Evolutionary conservation across 2,888 invertebrate genomes (phyloP).

Genomic region (Lasiommata megera): DNA sequence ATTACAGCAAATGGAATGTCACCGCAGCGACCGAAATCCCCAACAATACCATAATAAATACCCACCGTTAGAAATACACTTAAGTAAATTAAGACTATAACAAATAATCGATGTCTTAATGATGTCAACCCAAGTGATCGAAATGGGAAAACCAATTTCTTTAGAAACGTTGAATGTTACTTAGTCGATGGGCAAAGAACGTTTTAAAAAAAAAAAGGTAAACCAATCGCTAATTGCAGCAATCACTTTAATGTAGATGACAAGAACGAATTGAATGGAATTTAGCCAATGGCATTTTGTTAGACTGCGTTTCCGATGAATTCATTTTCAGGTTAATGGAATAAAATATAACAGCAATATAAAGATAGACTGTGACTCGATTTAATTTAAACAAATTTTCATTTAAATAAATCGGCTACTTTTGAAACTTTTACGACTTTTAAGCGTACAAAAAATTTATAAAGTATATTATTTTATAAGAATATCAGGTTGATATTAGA

Average conservation of each 20-base stretch:
- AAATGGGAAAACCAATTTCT: constrained; percentile 57
- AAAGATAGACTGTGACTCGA: too few species aligned
- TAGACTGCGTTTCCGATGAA: not conserved
- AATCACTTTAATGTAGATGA: constrained; percentile 79
- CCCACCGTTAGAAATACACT: constrained; percentile 64
- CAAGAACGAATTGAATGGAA: constrained; percentile 63
- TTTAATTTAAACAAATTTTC: too few species aligned
- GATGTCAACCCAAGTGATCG: constrained; percentile 39
- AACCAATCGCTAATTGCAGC: constrained; percentile 79
- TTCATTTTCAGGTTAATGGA: not conserved
- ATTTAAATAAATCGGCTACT: too few species aligned
- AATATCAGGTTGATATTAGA: too few species aligned
- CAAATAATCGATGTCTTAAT: constrained; percentile 50
- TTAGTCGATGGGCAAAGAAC: constrained; percentile 64
- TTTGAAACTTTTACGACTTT: too few species aligned
- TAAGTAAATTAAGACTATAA: constrained; percentile 57
- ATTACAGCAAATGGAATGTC: constrained; percentile 35
- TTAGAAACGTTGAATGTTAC: constrained; percentile 64
- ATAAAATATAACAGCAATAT: not conserved
- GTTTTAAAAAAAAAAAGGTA: constrained; percentile 66
- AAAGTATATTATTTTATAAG: too few species aligned
- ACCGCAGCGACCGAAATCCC: constrained; percentile 37
- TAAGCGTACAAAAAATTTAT: too few species aligned
- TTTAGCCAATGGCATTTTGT: not conserved
- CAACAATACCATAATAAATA: constrained; percentile 25